These are phyloP conservation scores for Nibea albiflora DNA, from an alignment of 2,113 vertebrate genomes.

Conservation along the genomic window DNA sequence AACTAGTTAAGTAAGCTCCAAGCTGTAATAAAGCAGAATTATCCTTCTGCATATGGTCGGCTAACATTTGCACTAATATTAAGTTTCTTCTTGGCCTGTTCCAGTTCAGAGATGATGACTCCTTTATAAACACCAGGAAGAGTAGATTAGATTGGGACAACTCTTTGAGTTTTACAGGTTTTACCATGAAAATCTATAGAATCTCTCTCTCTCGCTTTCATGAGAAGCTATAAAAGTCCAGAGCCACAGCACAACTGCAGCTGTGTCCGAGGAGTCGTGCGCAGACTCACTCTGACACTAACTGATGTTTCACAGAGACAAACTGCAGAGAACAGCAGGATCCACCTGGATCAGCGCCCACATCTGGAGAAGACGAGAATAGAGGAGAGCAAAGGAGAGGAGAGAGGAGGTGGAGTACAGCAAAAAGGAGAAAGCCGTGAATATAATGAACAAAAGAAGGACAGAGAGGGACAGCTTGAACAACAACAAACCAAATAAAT, in stretches of 20 bases:
- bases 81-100: not conserved
- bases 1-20: not conserved
- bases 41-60: not conserved
- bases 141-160: constrained; percentile 38
- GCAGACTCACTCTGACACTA: constrained; percentile 55
- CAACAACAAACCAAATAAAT: not conserved
- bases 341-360: constrained; percentile 61
- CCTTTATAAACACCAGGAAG: constrained; percentile 43
- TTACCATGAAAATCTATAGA: constrained; percentile 46
- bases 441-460: constrained; percentile 7
- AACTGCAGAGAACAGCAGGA: constrained; percentile 62
- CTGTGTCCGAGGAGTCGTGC: constrained; percentile 45
- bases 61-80: constrained; percentile 3
- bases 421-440: constrained; percentile 7
- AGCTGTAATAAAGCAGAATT: constrained; percentile 8
- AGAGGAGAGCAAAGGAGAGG: constrained; percentile 28
- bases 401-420: constrained; percentile 3
- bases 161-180: constrained; percentile 55
- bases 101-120: constrained; percentile 33
- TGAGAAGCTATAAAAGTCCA: constrained; percentile 58
- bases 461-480: constrained; percentile 16
- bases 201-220: constrained; percentile 36
- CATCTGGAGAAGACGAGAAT: constrained; percentile 67
- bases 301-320: constrained; percentile 73
- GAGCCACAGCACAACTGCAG: constrained; percentile 45